Percentiles rank a stretch among this genome's conserved stretches.
These are phyloP conservation scores for Sebastes iracundus DNA, from an alignment of 2,797 vertebrate genomes.

Conservation along the genomic window DNA sequence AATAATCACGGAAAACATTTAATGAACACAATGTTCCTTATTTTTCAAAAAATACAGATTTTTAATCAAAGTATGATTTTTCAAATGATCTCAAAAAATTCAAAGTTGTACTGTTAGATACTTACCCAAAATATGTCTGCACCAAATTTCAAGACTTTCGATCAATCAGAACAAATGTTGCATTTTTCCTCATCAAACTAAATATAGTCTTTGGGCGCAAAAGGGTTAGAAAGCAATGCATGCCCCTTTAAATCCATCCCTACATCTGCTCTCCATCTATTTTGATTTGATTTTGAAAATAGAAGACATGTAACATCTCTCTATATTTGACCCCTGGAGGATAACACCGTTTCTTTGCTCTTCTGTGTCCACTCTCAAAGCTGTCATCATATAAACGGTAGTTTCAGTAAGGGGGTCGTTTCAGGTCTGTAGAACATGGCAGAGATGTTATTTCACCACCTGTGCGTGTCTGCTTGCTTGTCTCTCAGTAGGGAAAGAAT, in stretches of 20 bases:
- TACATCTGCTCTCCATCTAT: background rate
- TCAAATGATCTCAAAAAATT: no score
- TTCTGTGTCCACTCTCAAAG: background rate
- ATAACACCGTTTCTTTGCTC: background rate
- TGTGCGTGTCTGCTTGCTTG: background rate
- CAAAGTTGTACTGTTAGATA: no score
- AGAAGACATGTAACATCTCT: background rate
- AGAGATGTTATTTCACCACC: background rate
- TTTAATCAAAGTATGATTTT: no score
- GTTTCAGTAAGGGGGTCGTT: background rate
- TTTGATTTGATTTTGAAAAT: background rate
- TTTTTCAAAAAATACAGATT: no score
- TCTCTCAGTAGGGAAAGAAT: background rate
- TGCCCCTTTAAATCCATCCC: background rate
- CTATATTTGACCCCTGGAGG: background rate
- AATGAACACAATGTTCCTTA: no score
- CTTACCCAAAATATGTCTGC: no score
- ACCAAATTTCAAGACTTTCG: no score
- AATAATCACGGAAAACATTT: no score
- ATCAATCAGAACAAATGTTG: no score
- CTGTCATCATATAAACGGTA: background rate
- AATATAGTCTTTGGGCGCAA: no score
- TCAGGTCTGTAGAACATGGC: background rate
- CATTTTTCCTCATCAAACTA: no score
- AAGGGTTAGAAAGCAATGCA: background rate